phyloP scores from a whole-genome alignment of 2,888 invertebrate genomes.

The Desoria tigrina region DNA sequence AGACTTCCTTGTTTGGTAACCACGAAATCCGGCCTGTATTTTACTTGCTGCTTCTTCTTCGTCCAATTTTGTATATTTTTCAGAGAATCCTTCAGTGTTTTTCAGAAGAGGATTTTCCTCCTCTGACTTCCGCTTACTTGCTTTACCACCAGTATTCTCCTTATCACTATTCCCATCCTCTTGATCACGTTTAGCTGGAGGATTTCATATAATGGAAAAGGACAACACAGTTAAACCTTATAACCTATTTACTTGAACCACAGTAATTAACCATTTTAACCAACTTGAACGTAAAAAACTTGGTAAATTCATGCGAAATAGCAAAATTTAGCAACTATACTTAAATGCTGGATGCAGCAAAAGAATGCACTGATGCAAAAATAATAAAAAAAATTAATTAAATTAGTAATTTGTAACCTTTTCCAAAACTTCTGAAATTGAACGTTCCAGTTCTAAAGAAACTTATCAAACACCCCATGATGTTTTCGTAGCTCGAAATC shows the following conservation, averaged over 20 bases:
- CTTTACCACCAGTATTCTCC: not conserved
- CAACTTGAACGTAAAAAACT: too few relatives aligned
- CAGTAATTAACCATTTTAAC: too few relatives aligned
- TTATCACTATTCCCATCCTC: slow-evolving; percentile 9
- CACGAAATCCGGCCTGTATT: slow-evolving; percentile 43
- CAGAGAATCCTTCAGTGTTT: slow-evolving; percentile 2
- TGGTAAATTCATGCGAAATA: too few relatives aligned
- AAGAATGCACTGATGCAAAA: too few relatives aligned
- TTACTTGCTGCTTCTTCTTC: slow-evolving; percentile 30
- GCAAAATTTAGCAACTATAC: too few relatives aligned
- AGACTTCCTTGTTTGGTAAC: slow-evolving; percentile 42
- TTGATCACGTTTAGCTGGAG: slow-evolving; percentile 37
- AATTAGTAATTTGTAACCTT: not conserved
- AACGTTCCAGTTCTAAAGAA: slow-evolving; percentile 41
- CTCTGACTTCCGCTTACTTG: slow-evolving; percentile 13
- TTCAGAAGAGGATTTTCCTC: slow-evolving; percentile 29
- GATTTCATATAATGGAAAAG: not conserved
- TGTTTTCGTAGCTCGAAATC: not conserved
- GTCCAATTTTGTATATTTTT: not conserved
- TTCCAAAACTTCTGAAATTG: slow-evolving; percentile 33
- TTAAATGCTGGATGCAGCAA: too few relatives aligned
- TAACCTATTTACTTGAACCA: too few relatives aligned
- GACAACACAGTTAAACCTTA: too few relatives aligned
- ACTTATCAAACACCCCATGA: slow-evolving; percentile 44
- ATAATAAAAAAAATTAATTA: too few relatives aligned